Base-by-base conservation (phyloP, 2,888 invertebrate species). In the Acholoe squamosa region DNA sequence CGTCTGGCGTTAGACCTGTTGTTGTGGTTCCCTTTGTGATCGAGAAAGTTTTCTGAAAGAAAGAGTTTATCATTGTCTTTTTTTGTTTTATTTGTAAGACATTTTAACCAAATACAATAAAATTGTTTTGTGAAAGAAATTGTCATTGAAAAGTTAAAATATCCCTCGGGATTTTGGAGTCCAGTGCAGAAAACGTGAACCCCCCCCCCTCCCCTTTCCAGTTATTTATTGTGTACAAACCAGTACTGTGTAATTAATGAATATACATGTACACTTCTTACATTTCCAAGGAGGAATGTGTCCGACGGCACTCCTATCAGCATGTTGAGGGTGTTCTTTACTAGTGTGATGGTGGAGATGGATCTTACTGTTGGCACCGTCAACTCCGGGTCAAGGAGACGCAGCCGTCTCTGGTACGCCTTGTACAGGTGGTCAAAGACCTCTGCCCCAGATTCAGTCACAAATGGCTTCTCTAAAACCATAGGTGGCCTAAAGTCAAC, bases 301-400 rank as follows among this genome's bases (percentile, higher is more conserved):
- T 92, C 56, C 14, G 95, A 95, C 0, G 94, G 94, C 33, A 95
- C 93, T 31, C 94, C 95, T 71, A 94, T 93, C 90, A 95, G 92
- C 61, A 95, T 93, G 91, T 94, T 93, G 10, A 94, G 89, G 14
- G 94, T 91, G 84, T 95, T 94, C 52, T 92, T 92, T 12, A 94
- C 93, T 10, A 95, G 92, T 61, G 91, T 51, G 0, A 77, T 56
- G 89, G 93, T 91, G 14, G 93, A 91, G 54, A 95, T 90, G 76
- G 92, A 90, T 22, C 90, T 56, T 33, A 91, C 90, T 0, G 91
- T 84, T 0, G 92, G 89, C 7, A 91, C 51, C 10, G 34, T 22
- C 3, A 93, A 51, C 1, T 90, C 89, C 0, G 94, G 93, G 84
- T 92, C 93, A 3, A 94, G 88, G 22, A 94, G 91, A n/a, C 91